These are phyloP conservation scores for Nibea coibor DNA, from an alignment of 2,113 vertebrate genomes.

Conservation along the genomic window DNA sequence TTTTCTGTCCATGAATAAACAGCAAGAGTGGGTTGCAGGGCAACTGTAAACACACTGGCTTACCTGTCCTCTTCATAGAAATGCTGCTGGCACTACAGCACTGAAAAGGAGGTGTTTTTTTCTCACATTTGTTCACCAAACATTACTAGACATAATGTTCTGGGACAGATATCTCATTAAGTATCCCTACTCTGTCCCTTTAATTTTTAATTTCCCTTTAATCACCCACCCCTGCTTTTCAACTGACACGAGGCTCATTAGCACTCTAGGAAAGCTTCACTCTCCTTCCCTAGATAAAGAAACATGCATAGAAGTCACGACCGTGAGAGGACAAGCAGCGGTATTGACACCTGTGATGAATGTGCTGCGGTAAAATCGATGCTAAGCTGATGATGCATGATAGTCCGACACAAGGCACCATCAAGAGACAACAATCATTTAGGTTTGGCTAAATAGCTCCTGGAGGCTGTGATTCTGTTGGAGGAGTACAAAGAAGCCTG, in stretches of 20 bases:
- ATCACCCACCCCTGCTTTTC: constrained; percentile 38
- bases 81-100: neutral
- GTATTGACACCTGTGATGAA: constrained; percentile 56
- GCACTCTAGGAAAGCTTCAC: constrained; percentile 33
- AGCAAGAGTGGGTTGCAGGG: neutral
- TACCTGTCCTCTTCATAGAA: neutral
- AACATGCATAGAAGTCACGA: constrained; percentile 54
- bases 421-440: neutral
- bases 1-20: constrained; percentile 9
- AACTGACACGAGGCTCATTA: constrained; percentile 62
- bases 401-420: neutral
- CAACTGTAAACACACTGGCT: neutral
- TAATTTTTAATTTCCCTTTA: constrained; percentile 18
- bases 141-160: neutral
- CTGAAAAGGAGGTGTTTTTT: neutral
- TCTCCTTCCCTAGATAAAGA: constrained; percentile 49
- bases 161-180: constrained; percentile 31
- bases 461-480: neutral
- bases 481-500: neutral
- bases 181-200: constrained; percentile 35
- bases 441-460: neutral
- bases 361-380: constrained; percentile 50
- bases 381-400: neutral
- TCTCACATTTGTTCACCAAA: neutral
- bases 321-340: constrained; percentile 25